Evolutionary conservation across 2,888 invertebrate species (phyloP).

Genomic region (Drosophila recens): DNA sequence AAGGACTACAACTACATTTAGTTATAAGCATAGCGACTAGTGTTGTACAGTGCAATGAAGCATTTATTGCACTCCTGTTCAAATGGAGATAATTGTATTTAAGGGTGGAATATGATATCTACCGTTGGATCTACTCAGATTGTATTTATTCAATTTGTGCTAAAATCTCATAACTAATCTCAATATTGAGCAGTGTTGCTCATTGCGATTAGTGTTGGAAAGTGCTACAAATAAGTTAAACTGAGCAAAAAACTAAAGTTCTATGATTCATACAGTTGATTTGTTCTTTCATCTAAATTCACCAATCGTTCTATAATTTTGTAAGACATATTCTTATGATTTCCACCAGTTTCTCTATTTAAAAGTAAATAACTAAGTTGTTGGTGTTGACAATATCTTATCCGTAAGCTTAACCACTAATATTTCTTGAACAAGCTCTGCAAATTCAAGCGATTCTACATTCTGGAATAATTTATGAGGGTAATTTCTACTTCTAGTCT

Average conservation of each 20-base stretch:
- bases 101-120: background rate
- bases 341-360: too few relatives aligned
- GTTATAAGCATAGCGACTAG: slow-evolving; percentile 22
- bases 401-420: too few relatives aligned
- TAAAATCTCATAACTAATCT: background rate
- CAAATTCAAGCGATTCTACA: background rate
- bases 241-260: background rate
- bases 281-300: background rate
- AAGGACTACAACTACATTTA: background rate
- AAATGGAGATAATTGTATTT: background rate
- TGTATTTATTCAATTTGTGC: background rate
- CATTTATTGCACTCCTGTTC: slow-evolving; percentile 1
- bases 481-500: background rate
- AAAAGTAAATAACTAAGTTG: too few relatives aligned
- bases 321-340: too few relatives aligned
- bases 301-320: background rate
- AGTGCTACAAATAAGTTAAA: background rate
- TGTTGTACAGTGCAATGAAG: slow-evolving; percentile 9
- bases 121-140: slow-evolving; percentile 1
- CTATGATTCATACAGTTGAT: background rate
- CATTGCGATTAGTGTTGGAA: slow-evolving; percentile 3
- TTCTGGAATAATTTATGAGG: background rate
- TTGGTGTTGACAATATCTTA: background rate
- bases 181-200: background rate
- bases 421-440: too few relatives aligned